Evolutionary conservation across 2,888 invertebrate species (phyloP).

Genomic region (Hemaris fuciformis): DNA sequence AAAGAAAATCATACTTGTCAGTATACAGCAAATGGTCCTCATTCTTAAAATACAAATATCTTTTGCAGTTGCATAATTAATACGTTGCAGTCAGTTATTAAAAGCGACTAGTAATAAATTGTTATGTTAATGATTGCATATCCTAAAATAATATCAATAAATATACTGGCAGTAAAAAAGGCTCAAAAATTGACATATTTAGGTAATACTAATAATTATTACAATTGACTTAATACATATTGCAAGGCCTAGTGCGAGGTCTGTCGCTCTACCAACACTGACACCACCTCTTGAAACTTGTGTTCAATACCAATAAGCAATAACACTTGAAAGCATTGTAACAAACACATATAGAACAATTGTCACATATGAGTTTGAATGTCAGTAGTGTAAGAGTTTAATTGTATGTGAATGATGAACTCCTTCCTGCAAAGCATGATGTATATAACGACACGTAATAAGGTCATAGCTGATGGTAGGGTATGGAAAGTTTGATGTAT

Average conservation of each 20-base stretch:
- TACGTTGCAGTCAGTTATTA: no score
- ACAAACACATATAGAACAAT: not conserved
- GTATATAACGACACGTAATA: constrained; percentile 10
- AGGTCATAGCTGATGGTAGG: constrained; percentile 44
- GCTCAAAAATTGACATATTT: no score
- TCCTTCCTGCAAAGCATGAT: not conserved
- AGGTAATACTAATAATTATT: not conserved
- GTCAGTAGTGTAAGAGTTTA: not conserved
- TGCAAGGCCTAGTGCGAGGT: not conserved
- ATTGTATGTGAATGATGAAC: not conserved
- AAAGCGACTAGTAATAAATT: no score
- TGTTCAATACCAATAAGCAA: constrained; percentile 9
- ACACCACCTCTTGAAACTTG: constrained; percentile 1
- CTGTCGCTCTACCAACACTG: not conserved
- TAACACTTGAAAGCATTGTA: not conserved
- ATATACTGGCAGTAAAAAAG: not conserved
- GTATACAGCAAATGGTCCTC: no score
- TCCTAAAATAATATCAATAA: no score
- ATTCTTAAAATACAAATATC: no score
- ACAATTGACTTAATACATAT: no score
- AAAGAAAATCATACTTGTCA: no score
- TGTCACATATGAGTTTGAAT: not conserved
- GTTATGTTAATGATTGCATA: no score
- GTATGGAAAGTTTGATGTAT: constrained; percentile 51
- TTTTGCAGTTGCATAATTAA: no score